Conservation (phyloP, 92 coral and sea anemone species). For the Epizoanthus rinbou region DNA sequence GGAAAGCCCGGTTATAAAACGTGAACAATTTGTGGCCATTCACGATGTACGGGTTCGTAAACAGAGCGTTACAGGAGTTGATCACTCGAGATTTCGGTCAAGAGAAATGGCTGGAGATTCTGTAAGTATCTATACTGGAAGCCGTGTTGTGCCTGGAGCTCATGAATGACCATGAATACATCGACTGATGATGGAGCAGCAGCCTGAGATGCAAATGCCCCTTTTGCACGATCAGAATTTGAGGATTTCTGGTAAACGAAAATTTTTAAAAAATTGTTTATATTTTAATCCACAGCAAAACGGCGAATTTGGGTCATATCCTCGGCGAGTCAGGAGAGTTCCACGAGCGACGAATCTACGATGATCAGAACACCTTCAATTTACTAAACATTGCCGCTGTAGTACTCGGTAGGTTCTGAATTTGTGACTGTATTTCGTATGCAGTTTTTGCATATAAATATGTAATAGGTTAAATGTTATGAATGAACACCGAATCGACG, state of each 20-base stretch:
- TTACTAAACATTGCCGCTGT: slow-evolving; percentile 83
- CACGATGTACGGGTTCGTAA: slow-evolving; percentile 93
- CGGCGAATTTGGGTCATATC: slow-evolving; percentile 70
- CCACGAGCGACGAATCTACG: slow-evolving; percentile 93
- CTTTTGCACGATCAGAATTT: not conserved
- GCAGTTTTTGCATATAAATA: not conserved
- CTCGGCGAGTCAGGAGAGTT: slow-evolving; percentile 86
- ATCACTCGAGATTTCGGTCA: slow-evolving; percentile 84
- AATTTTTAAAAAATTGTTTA: too few species aligned
- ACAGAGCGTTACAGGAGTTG: slow-evolving; percentile 91
- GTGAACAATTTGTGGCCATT: not conserved
- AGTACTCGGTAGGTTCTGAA: slow-evolving; percentile 72
- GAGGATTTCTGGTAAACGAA: not conserved
- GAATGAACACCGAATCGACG: too few species aligned
- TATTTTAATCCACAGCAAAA: slow-evolving; percentile 59
- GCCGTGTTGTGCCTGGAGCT: not conserved
- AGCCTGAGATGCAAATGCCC: not conserved
- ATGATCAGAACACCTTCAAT: slow-evolving; percentile 90
- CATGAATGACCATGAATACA: too few species aligned
- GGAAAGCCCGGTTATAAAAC: not conserved
- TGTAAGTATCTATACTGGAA: slow-evolving; percentile 70
- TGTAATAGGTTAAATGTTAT: too few species aligned
- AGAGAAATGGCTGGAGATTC: slow-evolving; percentile 87
- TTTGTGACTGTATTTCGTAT: not conserved
- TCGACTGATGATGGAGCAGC: too few species aligned